Evolutionary conservation across 2,113 vertebrate genomes (phyloP), one percentile per base, ranked within the genome.

Genomic region (Phalacrocorax pelagicus): DNA sequence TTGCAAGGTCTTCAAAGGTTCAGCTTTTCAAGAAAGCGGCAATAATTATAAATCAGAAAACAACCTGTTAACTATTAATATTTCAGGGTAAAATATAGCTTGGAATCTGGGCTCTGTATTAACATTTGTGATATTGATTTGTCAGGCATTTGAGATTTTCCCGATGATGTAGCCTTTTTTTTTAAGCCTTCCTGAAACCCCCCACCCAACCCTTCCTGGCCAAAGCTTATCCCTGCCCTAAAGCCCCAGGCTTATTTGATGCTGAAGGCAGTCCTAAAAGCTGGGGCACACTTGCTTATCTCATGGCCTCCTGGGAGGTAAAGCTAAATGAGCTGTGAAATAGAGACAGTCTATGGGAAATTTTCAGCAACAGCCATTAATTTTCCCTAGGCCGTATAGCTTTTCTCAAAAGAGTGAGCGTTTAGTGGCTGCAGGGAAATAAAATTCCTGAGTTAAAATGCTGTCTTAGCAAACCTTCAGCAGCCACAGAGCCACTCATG

Each of bases 371-470:
- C 8, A 12, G 55, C 18, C 30, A 34, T 54, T 75, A 8, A 12
- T 84, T 75, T 80, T 73, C 44, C 46, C 6, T 34, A 59, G 55
- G 40, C 38, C 19, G 0, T 34, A 13, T 8, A 27, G 42, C 11
- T 74, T 67, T 87, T 78, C 26, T 86, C 16, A 9, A 51, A 71
- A 38, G 84, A 11, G 2, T 12, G 22, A 92, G 26, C 1, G 0
- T 51, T 69, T 47, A 47, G 14, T 59, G n/a, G 9, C 58, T 65
- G 34, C 6, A 72, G 54, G 9, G 20, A 72, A 77, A 36, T 23
- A 26, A 47, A 79, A 27, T 49, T n/a, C 7, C n/a, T 0, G 0
- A 30, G 46, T 59, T 51, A 66, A 61, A 72, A 40, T 32, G 13
- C 23, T 32, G 4, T 54, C 15, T 34, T 59, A 12, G 29, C 11